Evolutionary conservation across 1,140 invertebrate genomes (phyloP).

Genomic region (Ectropis grisescens): DNA sequence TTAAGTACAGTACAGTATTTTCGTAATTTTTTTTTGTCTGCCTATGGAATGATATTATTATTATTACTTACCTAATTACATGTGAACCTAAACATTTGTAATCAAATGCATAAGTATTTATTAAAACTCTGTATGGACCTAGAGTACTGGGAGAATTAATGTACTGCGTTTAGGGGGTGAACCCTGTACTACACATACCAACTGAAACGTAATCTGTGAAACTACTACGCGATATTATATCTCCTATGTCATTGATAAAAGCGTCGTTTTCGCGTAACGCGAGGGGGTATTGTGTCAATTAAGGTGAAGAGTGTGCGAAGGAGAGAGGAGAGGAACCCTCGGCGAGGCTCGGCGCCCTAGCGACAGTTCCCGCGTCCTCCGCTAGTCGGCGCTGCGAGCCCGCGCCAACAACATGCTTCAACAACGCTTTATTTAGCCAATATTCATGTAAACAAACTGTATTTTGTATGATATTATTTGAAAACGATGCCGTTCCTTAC

Average conservation of each 20-base stretch:
- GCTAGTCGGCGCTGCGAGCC: conserved; percentile 58
- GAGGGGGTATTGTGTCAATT: conserved; percentile 29
- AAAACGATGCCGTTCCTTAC: conserved; percentile 3
- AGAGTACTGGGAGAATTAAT: too few species aligned
- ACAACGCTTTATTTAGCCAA: conserved; percentile 44
- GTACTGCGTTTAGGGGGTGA: too few species aligned
- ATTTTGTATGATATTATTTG: conserved; percentile 23
- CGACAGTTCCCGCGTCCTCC: conserved; percentile 30
- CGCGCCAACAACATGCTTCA: conserved; percentile 46
- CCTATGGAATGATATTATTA: too few species aligned
- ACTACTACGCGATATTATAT: too few species aligned
- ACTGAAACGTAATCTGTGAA: too few species aligned
- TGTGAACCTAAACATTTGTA: too few species aligned
- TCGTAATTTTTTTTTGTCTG: too few species aligned
- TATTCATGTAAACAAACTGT: conserved; percentile 56
- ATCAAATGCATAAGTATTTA: too few species aligned
- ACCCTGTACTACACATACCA: too few species aligned
- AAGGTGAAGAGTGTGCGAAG: conserved; percentile 32
- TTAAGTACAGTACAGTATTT: too few species aligned
- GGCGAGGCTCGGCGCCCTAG: conserved; percentile 32
- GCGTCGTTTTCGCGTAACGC: conserved; percentile 55
- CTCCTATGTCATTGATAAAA: conserved; percentile 62
- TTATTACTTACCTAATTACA: too few species aligned
- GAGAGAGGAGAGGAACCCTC: conserved; percentile 30
- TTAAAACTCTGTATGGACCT: too few species aligned